Conservation (phyloP, 2,113 vertebrate genomes). For the Atlantisia rogersi region DNA sequence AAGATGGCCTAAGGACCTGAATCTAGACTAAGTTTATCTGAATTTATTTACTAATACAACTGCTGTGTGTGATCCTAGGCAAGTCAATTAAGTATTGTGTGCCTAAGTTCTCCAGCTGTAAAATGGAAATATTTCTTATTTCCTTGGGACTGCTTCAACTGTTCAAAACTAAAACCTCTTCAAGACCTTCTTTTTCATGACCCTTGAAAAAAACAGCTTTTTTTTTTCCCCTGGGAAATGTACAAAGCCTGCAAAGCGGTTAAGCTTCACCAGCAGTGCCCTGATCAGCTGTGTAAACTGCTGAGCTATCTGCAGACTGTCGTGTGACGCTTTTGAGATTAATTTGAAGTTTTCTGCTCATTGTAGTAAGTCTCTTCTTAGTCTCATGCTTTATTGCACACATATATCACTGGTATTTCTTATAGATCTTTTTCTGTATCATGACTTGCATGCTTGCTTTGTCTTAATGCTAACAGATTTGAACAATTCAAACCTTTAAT, state of each 20-base stretch:
- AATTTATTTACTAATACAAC: neutral
- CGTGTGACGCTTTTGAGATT: neutral
- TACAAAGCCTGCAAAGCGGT: neutral
- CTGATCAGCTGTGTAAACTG: neutral
- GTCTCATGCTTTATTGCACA: neutral
- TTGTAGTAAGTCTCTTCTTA: neutral
- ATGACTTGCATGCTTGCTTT: neutral
- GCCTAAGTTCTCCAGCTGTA: neutral
- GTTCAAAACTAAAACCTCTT: neutral
- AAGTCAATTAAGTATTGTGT: neutral
- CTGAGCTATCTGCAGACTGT: neutral
- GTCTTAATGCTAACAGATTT: neutral
- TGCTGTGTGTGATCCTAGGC: neutral
- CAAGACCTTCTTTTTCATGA: neutral
- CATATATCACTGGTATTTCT: neutral
- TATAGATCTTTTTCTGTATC: neutral
- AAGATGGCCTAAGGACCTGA: neutral
- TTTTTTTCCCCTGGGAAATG: neutral
- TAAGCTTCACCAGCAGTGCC: neutral
- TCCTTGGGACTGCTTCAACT: neutral
- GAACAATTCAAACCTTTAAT: neutral
- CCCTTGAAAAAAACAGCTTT: neutral
- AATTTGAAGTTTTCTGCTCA: neutral
- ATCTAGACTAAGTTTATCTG: neutral
- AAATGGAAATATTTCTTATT: neutral